Evolutionary conservation across 2,113 vertebrate genomes (phyloP).

Genomic region (Protobothrops mucrosquamatus): DNA sequence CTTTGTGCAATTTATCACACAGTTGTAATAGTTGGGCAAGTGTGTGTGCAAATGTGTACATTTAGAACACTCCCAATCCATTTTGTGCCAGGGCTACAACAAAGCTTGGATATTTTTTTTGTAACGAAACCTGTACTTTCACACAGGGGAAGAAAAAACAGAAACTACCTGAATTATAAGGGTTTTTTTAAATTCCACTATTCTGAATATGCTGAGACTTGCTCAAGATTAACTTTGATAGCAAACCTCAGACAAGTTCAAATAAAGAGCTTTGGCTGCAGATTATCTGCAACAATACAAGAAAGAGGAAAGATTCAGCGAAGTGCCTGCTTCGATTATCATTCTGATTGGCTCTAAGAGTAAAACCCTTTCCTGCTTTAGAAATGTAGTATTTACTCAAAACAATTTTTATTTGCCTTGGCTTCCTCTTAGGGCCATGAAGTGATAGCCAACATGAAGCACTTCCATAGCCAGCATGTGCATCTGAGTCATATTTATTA

Average conservation of each 20-base stretch:
- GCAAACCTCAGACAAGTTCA: conserved; percentile 52
- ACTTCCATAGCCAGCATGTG: conserved; percentile 61
- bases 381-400: conserved; percentile 71
- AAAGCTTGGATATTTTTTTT: conserved; percentile 32
- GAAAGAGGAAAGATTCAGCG: conserved; percentile 57
- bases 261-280: conserved; percentile 55
- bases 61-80: background rate
- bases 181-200: conserved; percentile 54
- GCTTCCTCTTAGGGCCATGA: conserved; percentile 63
- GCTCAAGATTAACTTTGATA: conserved; percentile 49
- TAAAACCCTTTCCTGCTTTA: conserved; percentile 66
- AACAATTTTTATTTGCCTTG: conserved; percentile 73
- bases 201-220: conserved; percentile 50
- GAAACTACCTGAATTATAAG: background rate
- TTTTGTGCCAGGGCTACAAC: background rate
- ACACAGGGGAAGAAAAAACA: conserved; percentile 30
- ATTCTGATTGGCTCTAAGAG: conserved; percentile 66
- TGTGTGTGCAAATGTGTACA: background rate
- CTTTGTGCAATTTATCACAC: background rate
- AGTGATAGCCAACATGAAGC: conserved; percentile 61
- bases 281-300: conserved; percentile 42
- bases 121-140: conserved; percentile 34
- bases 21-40: background rate
- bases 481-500: conserved; percentile 69
- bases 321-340: conserved; percentile 42